These are phyloP conservation scores for Heliornis fulica DNA, from an alignment of 2,113 vertebrate species.

Conservation along the genomic window DNA sequence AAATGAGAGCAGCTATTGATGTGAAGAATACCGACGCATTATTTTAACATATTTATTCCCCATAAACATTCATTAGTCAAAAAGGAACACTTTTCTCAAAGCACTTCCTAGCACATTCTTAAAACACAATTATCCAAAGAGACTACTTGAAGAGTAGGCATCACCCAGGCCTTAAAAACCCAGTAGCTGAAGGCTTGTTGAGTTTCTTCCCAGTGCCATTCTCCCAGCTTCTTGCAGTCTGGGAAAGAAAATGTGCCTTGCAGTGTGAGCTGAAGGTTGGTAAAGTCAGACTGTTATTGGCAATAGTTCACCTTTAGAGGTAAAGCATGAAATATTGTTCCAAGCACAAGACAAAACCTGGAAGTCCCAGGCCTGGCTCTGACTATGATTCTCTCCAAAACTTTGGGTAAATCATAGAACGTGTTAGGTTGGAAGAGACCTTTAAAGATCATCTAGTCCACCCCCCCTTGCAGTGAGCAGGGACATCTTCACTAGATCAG, in stretches of 20 bases:
- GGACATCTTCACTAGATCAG: too few species aligned
- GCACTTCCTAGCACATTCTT: not conserved
- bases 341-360: not conserved
- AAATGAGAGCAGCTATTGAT: constrained; percentile 8
- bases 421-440: too few species aligned
- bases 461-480: too few species aligned
- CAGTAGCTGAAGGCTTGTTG: not conserved
- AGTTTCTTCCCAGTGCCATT: not conserved
- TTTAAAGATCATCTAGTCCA: too few species aligned
- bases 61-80: not conserved
- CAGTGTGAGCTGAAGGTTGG: not conserved
- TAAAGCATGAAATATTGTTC: not conserved
- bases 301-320: not conserved
- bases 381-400: not conserved
- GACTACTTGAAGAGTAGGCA: not conserved
- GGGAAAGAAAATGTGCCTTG: not conserved
- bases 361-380: not conserved
- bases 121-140: not conserved
- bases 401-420: not conserved
- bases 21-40: not conserved
- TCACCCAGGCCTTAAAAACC: not conserved
- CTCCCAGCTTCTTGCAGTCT: not conserved
- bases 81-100: not conserved
- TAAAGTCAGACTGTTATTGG: not conserved
- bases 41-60: not conserved